Evolutionary conservation across 2,797 vertebrate genomes (phyloP), one percentile per base, ranked within the genome.

Genomic region (Austrolebias charrua): DNA sequence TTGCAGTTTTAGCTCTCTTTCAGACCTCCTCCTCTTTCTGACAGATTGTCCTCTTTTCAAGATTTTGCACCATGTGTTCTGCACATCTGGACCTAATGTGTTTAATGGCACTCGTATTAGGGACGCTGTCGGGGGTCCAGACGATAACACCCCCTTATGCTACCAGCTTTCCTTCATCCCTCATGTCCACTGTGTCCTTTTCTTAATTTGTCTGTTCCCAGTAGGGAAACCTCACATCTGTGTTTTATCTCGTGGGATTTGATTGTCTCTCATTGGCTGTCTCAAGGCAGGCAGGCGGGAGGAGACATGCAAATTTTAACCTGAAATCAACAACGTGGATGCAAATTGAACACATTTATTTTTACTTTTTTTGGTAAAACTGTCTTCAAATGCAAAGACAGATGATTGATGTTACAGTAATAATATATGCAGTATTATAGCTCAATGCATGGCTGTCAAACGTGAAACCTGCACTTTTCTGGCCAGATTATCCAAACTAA

Each of bases 211-310:
- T 20, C 49, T 20, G 13, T 49, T 46, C 69, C 56, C 59, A 28
- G 44, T 28, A 43, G 62, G 73, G 68, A 60, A 71, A 73, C 48
- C 49, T 49, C 54, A 69, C 53, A 43, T 83, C 65, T 79, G 69
- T 55, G 75, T 76, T 78, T 87, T 73, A 86, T 81, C 79, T 49
- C 33, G 11, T 14, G 13, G 75, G 75, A 80, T 85, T 76, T 73
- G 58, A 71, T 71, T 48, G 10, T 20, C 82, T 81, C 68, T 83
- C 75, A 76, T 67, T 55, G 63, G 60, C 69, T 79, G 64, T 80
- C 76, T 72, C 40, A 54, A 63, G 43, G 44, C 29, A 72, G 42
- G n/a, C 51, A 47, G 35, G 24, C 7, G 18, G 16, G 45, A 46
- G 59, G 11, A 44, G 19, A 20, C 20, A 59, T 48, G 49, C 48